Percentiles rank a stretch among this genome's conserved stretches.
phyloP scores from a whole-genome alignment of 2,888 invertebrate genomes.

The Piscicola geometra region DNA sequence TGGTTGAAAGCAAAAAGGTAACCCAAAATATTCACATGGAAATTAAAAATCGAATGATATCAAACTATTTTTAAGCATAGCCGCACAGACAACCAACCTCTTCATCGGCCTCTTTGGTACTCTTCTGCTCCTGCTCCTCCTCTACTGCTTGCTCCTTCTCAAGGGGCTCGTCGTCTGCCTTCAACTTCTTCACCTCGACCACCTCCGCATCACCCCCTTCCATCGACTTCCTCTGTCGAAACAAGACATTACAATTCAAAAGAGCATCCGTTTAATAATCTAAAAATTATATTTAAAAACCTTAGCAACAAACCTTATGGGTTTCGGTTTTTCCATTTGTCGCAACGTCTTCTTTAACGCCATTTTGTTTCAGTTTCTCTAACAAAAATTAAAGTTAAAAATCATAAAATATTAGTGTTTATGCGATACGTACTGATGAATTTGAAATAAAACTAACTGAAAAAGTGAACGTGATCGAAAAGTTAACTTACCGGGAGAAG shows the following conservation, averaged over 20 bases:
- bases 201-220: constrained; percentile 2
- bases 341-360: constrained; percentile 15
- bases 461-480: not conserved
- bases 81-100: too few species aligned
- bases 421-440: not conserved
- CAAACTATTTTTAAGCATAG: too few species aligned
- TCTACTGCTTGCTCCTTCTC: not conserved
- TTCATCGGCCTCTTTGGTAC: not conserved
- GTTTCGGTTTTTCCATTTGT: constrained; percentile 20
- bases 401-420: too few species aligned
- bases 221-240: constrained; percentile 11
- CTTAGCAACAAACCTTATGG: not conserved
- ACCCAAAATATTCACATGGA: too few species aligned
- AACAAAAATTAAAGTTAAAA: not conserved
- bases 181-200: not conserved
- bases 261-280: not conserved
- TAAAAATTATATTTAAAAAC: not conserved
- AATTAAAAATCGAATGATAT: too few species aligned
- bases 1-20: too few species aligned
- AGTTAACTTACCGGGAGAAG: constrained; percentile 16
- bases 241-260: too few species aligned
- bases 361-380: constrained; percentile 27
- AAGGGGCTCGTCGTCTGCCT: not conserved
- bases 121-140: not conserved
- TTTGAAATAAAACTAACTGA: not conserved